Base-by-base conservation (phyloP, 2,888 invertebrate genomes). In the Hypsopygia costalis region DNA sequence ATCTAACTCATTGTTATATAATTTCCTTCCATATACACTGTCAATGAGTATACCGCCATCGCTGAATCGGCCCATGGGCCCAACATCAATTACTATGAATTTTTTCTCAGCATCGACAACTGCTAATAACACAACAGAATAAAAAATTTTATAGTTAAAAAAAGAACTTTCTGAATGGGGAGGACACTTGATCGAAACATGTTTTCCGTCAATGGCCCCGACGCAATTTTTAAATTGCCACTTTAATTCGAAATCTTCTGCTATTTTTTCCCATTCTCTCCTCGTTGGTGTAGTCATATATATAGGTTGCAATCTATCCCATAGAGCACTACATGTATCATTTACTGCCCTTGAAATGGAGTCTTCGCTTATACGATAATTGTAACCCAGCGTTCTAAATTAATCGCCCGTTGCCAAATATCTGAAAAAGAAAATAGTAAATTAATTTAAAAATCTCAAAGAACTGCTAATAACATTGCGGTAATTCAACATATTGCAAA, bases 181-280 rank as follows among this genome's bases (percentile, higher is more conserved):
- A 16, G 16, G 16, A 16, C 16, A 16, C 3, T 16, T 16, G 16
- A 16, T 16, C 16, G 16, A 16, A 16, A 16, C 16, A 34, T 55
- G 51, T 36, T 54, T 57, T 29, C 50, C 56, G 44, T 57, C 46
- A 20, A 45, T 40, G 25, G 38, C 33, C 3, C 44, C 47, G 6
- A 46, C 10, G 35, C 51, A 55, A 41, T 55, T 52, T 34, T 51
- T 49, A 45, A 53, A 53, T 42, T 51, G 47, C 55, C 53, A 58
- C 40, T 40, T 52, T 40, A 35, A 38, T 16, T 39, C 40, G 32
- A 37, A 52, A 33, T 47, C 27, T 37, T 47, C 40, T 16, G 47
- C 5, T 34, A 49, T 41, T 22, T 41, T 49, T 44, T 48, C 53
- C 33, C 51, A 44, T 33, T 28, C n/a, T 25, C 50, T 44, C 41